Evolutionary conservation across 1,140 invertebrate genomes (phyloP).

Genomic region (Luehdorfia chinensis): DNA sequence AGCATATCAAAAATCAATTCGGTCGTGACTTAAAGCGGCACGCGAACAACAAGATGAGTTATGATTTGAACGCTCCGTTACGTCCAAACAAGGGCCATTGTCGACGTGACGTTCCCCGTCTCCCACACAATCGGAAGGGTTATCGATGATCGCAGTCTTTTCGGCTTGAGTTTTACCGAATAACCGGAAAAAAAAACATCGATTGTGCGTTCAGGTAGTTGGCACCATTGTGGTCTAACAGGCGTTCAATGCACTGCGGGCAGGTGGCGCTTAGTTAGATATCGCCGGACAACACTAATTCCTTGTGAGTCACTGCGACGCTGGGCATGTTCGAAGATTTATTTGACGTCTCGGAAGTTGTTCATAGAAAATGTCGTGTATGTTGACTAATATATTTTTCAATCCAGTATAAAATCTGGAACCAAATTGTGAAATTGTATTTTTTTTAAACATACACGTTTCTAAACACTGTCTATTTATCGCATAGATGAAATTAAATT

Average conservation of each 20-base stretch:
- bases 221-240: not conserved
- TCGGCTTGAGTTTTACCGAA: conserved; percentile 6
- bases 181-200: conserved; percentile 1
- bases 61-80: conserved; percentile 45
- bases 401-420: too few relatives aligned
- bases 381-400: too few relatives aligned
- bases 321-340: not conserved
- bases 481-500: too few relatives aligned
- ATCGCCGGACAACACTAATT: conserved; percentile 2
- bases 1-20: too few relatives aligned
- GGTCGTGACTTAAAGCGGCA: conserved; percentile 25
- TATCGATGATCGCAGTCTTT: conserved; percentile 20
- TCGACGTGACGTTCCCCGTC: conserved; percentile 43
- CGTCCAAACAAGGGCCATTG: conserved; percentile 48
- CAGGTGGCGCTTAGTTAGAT: conserved; percentile 29
- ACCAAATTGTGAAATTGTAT: too few relatives aligned
- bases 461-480: too few relatives aligned
- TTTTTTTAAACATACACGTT: too few relatives aligned
- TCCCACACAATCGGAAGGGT: conserved; percentile 47
- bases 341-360: too few relatives aligned
- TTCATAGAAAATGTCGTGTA: too few relatives aligned
- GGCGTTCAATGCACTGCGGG: conserved; percentile 16
- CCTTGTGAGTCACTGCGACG: not conserved
- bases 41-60: conserved; percentile 37
- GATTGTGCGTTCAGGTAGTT: conserved; percentile 3